Base-by-base conservation (phyloP, 2,888 invertebrate species). In the Julus scandinavius region DNA sequence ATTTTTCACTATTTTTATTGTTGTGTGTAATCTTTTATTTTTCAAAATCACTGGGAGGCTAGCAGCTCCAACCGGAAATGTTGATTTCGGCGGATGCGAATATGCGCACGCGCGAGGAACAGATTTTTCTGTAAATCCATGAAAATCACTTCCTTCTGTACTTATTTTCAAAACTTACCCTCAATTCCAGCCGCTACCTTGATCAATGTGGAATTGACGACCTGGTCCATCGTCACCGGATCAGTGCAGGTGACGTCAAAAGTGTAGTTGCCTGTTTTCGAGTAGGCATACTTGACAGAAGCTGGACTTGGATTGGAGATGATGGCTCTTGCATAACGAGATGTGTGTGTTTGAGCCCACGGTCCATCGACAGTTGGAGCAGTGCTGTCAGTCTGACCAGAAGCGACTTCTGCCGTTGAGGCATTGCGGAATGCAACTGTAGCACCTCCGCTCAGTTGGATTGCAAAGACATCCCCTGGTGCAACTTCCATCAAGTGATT, bases 311-410 rank as follows among this genome's bases (percentile, higher is more conserved):
- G 83, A 20, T 20, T 40, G 29, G 88, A 87, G 15, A 88, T 50
- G 63, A 88, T 86, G 63, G 87, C 88, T 38, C 87, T 87, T 6
- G 86, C 86, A 38, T 83, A 87, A 50, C 87, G 54, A 7, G 83
- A 49, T 6, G 45, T 17, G 7, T 20, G 15, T 2, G 84, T 72
- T 13, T 17, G 15, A 7, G 49, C 50, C 88, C 88, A 87, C 58
- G 50, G 88, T 17, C 86, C 88, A 45, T 41, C 20, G 50, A 85
- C 15, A 17, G 58, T n/a, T 2, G 88, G 41, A 3, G 85, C 49
- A 29, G 38, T 85, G 20, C 58, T 88, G 58, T 88, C 88, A 1
- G 85, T 54, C 11, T 86, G 38, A 50, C 86, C 86, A 17, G 38
- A 41, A 41, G 15, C 29, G 29, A 83, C 38, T 38, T 88, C 88